These are phyloP conservation scores for Drosophila mojavensis DNA, from an alignment of 1,140 invertebrate genomes.

Conservation along the genomic window DNA sequence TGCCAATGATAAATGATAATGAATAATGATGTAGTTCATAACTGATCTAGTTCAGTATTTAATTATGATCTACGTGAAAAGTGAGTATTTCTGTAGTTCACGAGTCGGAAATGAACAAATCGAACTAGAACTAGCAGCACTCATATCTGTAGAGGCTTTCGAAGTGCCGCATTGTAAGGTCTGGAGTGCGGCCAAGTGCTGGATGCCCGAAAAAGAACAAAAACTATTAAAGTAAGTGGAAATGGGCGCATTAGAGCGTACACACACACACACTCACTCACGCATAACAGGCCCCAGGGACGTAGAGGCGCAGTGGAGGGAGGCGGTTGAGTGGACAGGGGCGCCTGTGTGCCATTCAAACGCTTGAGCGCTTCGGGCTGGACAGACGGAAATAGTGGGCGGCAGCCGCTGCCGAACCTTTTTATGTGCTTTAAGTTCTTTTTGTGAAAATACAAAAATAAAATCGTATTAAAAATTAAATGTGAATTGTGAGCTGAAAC, in stretches of 20 bases:
- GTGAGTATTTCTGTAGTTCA: no score
- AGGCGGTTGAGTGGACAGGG: not conserved
- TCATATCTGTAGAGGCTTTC: constrained; percentile 37
- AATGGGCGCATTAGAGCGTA: constrained; percentile 74
- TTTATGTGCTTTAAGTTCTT: constrained; percentile 74
- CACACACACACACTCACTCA: constrained; percentile 47
- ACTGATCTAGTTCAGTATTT: no score
- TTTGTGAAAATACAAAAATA: constrained; percentile 11
- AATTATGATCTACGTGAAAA: no score
- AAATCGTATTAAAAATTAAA: constrained; percentile 23
- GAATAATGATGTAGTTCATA: no score
- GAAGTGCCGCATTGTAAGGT: not conserved
- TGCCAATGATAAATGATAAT: no score
- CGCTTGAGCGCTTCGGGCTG: constrained; percentile 40
- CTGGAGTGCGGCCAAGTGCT: constrained; percentile 50
- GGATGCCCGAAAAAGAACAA: constrained; percentile 55
- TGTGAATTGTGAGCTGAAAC: not conserved
- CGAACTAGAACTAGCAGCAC: no score
- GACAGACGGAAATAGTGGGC: constrained; percentile 40
- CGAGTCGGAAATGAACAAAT: no score
- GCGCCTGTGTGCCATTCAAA: constrained; percentile 15
- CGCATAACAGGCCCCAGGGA: constrained; percentile 23
- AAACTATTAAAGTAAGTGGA: constrained; percentile 80
- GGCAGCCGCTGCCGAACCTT: constrained; percentile 58
- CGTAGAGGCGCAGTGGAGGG: not conserved